Evolutionary conservation across 2,113 vertebrate genomes (phyloP), one percentile per base, ranked within the genome.

Genomic region (Piaya cayana): DNA sequence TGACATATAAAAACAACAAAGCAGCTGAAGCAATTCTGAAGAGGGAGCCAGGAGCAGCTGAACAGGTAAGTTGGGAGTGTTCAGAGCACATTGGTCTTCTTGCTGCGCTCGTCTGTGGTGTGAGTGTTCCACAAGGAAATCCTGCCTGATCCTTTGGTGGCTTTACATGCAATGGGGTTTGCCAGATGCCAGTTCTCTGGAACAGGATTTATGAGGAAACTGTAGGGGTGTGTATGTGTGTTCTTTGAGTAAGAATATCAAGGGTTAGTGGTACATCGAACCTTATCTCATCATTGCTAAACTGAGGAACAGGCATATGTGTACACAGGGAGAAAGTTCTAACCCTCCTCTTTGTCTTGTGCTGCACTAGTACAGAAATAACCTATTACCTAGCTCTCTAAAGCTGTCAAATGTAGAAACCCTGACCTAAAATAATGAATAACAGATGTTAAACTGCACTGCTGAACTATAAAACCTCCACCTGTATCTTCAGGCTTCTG

Each of bases 1-100:
- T 99, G 99, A 99, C 99, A 0, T 98, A 99, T 69, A 99, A 99
- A 97, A 99, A 99, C 92, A 99, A 99, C 86, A 99, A 99, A 94
- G 99, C 99, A 1, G 99, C 99, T 1, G 99, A 99, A 92, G 98
- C 99, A 17, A 99, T 99, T 93, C 96, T 99, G 16, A 99, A 99
- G 93, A 98, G 99, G 88, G 99, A 99, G 89, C 96, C 99, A 0
- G 99, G 99, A 82, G 99, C 99, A 56, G 99, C 99, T 4, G 99
- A 99, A 87, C 99, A 99, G 99, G 99, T 99, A 91, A 87, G 83
- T 71, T 36, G 56, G 30, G 65, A 34, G 13, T 6, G 27, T 64
- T 65, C n/a, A 52, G 25, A 56, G 64, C 42, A 9, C 32, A 9
- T 50, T 58, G 34, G 36, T 75, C 11, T 3, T 50, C 21, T 90